A percentile compares a stretch with the other conserved stretches of the same genome.
Evolutionary conservation across 37 sponge, comb jelly and placozoan species (phyloP).

Genomic region (Lycopodina hypogea): DNA sequence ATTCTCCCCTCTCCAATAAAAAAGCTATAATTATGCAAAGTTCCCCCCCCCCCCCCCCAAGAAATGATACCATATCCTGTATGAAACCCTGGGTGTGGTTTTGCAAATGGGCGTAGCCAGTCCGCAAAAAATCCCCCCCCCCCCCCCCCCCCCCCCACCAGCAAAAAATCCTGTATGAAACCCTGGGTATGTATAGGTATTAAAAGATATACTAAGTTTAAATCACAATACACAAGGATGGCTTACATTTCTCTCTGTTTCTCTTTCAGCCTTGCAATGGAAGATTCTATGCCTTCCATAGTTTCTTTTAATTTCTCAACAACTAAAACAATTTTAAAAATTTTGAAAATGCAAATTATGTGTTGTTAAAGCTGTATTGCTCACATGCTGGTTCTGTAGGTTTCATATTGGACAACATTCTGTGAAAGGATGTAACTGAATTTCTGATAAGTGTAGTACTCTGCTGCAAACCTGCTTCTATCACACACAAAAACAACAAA

Average conservation of each 20-base stretch:
- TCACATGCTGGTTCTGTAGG: constrained; percentile 5
- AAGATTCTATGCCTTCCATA: constrained; percentile 77
- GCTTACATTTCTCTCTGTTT: constrained; percentile 69
- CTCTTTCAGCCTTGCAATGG: constrained; percentile 67
- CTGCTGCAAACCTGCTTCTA: constrained; percentile 51
- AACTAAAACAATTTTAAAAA: constrained; percentile 20
- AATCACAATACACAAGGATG: too few species aligned
- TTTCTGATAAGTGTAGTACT: neutral
- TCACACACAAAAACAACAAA: neutral
- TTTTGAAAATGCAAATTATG: neutral
- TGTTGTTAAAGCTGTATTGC: neutral
- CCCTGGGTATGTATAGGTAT: too few species aligned
- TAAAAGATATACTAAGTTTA: too few species aligned
- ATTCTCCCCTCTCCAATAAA: too few species aligned
- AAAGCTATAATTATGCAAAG: too few species aligned
- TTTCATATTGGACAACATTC: neutral
- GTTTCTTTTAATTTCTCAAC: constrained; percentile 60
- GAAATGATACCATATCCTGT: too few species aligned
- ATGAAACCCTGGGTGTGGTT: too few species aligned
- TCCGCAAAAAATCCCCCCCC: too few species aligned
- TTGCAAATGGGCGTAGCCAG: too few species aligned
- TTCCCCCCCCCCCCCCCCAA: too few species aligned
- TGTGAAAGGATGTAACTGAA: neutral
- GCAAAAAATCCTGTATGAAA: too few species aligned
- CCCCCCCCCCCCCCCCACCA: too few species aligned